Evolutionary conservation across 2,888 invertebrate species (phyloP), one percentile per base, ranked within the genome.

Genomic region (Napeogenes sylphis): DNA sequence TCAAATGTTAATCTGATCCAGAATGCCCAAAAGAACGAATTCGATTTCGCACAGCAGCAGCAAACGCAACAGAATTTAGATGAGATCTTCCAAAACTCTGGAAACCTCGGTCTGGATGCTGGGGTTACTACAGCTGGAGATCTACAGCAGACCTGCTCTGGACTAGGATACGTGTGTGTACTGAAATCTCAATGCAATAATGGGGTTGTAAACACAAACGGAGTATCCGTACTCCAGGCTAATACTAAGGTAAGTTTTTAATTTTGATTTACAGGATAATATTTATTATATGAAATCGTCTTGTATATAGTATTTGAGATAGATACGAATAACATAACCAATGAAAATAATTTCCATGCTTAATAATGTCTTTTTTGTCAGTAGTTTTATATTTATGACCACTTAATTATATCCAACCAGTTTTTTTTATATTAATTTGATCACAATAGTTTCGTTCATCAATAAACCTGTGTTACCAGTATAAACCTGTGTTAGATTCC

Each of bases 161-260:
- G 92, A 0, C 83, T 88, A 58, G 92, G 92, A 6, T 92, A 91
- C 75, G 85, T 92, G 54, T 94, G 94, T 76, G 93, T 94, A 0
- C 82, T 87, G 0, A 92, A 91, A 66, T 80, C 91, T 0, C 87
- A 92, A 70, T 94, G 94, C 76, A 78, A 87, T 67, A 92, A 93
- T 66, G 94, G 94, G 32, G 90, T 92, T 0, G 91, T 92, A 63
- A 91, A 86, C 75, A 84, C 81, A 4, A 89, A 91, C 63, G 91
- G 90, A 10, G 87, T 86, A 46, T 89, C 84, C 53, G 73, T 91
- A 0, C 77, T 90, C 45, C 91, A 92, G 72, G 87, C 90, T 2
- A 90, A 85, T 63, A 86, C 85, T 62, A 86, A 88, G 91, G 93
- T 93, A 75, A 92, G 93, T 67, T 42, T 30, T 21, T 8, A 14